Base-by-base conservation (phyloP, 2,797 vertebrate genomes). In the Nannoperca australis region DNA sequence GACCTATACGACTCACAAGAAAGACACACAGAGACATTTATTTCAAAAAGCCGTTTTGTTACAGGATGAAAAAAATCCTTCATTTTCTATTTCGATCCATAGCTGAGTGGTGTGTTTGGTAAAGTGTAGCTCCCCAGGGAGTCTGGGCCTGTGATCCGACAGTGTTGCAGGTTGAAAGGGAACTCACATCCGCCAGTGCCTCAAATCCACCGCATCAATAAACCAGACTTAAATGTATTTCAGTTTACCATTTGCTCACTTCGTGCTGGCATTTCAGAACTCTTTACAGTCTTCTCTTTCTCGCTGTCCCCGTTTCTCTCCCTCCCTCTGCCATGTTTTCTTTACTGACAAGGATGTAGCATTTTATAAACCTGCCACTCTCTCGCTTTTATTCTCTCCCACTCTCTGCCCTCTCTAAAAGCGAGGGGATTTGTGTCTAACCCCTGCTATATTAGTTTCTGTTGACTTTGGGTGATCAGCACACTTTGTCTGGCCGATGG, bases 151-250 rank as follows among this genome's bases (percentile, higher is more conserved):
- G 82, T 93, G 90, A 94, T 91, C 87, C n/a, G 18, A 81, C 68
- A n/a, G 71, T 68, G 87, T 78, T 78, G 82, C 80, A 77, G 81
- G 89, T 90, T 91, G 81, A 89, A 90, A 91, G 78, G 81, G 65
- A 89, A 84, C 79, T 83, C 85, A 69, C 78, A 73, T 91, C 76
- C 74, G 73, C 85, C 70, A 70, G 78, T 30, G 60, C 72, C 80
- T 88, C 85, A 85, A 91, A 92, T 91, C 91, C 83, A 65, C 78
- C 63, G 20, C 86, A 88, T 92, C 91, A 91, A 89, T 91, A 92
- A 89, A 88, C 47, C 71, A 89, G 73, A 80, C 85, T 78, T 84
- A 87, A 85, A 85, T 80, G 83, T 83, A 68, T 85, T 88, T 85
- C 82, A 83, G 69, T 91, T 87, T 84, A 86, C 74, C 80, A 74